Evolutionary conservation across 2,113 vertebrate genomes (phyloP).

Genomic region (Urocolius indicus): DNA sequence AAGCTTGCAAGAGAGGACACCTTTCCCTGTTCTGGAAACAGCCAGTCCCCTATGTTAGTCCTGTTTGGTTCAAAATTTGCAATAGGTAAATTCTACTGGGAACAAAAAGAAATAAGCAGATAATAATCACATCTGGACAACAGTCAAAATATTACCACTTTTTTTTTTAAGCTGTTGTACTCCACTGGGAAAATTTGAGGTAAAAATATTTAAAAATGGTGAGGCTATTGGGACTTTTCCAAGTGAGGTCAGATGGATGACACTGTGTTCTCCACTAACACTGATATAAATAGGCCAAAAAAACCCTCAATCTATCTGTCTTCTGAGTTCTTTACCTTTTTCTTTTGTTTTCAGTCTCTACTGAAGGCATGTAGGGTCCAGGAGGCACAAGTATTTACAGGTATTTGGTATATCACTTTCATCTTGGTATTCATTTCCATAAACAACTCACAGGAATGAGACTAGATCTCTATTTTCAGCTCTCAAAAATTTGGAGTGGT

Average conservation of each 20-base stretch:
- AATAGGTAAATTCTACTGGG: not conserved
- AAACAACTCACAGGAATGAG: conserved; percentile 24
- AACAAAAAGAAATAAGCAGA: not conserved
- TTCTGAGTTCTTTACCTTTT: not conserved
- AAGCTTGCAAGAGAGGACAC: not conserved
- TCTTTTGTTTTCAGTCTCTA: not conserved
- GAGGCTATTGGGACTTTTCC: not conserved
- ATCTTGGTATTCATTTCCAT: conserved; percentile 26
- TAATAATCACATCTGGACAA: not conserved
- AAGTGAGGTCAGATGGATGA: not conserved
- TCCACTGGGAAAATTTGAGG: not conserved
- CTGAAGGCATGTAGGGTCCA: not conserved
- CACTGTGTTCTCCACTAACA: not conserved
- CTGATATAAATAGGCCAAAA: not conserved
- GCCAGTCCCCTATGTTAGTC: not conserved
- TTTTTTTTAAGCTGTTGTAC: not conserved
- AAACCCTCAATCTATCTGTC: not conserved
- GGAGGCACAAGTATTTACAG: conserved; percentile 44
- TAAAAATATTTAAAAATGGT: not conserved
- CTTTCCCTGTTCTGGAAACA: not conserved
- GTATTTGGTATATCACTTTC: conserved; percentile 12
- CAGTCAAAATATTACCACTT: not conserved
- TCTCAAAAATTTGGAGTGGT: conserved; percentile 22
- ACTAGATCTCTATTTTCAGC: not conserved
- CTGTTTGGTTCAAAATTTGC: fast-evolving